These are phyloP conservation scores for Terrapene triunguis DNA, from an alignment of 2,113 vertebrate genomes.

Conservation along the genomic window DNA sequence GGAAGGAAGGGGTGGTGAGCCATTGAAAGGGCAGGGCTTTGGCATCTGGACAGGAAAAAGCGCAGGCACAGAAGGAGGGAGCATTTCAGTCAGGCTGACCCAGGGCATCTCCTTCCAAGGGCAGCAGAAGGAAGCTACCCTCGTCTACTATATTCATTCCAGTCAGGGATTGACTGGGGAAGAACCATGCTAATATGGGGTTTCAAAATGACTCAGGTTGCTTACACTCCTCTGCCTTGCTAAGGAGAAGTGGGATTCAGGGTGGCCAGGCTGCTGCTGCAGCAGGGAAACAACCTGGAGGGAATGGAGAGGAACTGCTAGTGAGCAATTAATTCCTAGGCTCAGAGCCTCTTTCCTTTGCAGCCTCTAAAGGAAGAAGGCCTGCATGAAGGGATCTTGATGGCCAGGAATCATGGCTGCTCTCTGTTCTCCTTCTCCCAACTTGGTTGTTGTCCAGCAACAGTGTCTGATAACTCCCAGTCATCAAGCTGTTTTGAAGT, in stretches of 20 bases:
- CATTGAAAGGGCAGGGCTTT: background rate
- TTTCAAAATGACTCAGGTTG: background rate
- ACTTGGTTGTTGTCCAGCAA: background rate
- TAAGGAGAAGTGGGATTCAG: background rate
- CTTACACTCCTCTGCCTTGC: background rate
- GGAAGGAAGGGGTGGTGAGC: background rate
- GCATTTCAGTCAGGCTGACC: background rate
- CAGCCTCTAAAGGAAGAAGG: background rate
- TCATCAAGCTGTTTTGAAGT: background rate
- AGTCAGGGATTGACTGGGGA: background rate
- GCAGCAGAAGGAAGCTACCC: background rate
- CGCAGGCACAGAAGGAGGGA: background rate
- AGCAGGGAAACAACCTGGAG: accelerated
- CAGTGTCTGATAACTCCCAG: background rate
- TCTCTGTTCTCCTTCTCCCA: background rate
- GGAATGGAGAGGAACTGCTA: background rate
- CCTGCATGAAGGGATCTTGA: background rate
- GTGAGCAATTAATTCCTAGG: background rate
- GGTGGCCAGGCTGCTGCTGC: background rate
- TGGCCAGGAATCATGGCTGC: background rate
- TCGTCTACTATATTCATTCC: background rate
- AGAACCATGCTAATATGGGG: background rate
- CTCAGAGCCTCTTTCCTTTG: background rate
- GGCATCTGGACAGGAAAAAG: background rate
- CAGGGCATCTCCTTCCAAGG: background rate